Percentiles rank a stretch among this genome's conserved stretches.
Evolutionary conservation across 2,888 invertebrate genomes (phyloP).

Genomic region (Erebia palarica): DNA sequence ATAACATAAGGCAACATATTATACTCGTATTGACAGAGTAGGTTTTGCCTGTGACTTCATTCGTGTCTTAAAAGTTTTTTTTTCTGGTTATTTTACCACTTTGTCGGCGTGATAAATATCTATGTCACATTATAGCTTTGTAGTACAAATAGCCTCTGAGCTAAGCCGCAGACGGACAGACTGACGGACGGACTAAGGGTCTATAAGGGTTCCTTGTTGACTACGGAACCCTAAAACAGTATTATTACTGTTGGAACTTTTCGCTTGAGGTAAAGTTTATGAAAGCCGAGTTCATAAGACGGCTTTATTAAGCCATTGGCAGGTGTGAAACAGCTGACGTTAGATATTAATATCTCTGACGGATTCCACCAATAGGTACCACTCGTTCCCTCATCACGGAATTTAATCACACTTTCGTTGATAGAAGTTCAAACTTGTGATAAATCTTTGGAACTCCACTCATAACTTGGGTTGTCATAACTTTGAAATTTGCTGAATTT

Average conservation of each 20-base stretch:
- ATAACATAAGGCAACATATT: no score
- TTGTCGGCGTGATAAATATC: no score
- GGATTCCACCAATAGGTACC: slow-evolving; percentile 45
- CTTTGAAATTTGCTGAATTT: slow-evolving; percentile 14
- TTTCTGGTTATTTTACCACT: no score
- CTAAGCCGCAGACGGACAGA: no score
- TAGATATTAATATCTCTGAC: slow-evolving; percentile 71
- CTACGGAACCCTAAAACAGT: no score
- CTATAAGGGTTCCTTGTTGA: no score
- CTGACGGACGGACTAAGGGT: no score
- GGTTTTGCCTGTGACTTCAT: no score
- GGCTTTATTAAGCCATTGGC: slow-evolving; percentile 73
- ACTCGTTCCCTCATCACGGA: slow-evolving; percentile 47
- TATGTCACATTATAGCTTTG: no score
- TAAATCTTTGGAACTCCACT: slow-evolving; percentile 50
- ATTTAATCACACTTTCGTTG: slow-evolving; percentile 55
- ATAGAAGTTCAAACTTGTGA: slow-evolving; percentile 26
- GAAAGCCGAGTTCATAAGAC: slow-evolving; percentile 73
- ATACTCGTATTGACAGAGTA: no score
- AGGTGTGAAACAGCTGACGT: slow-evolving; percentile 73
- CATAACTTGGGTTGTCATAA: slow-evolving; percentile 26
- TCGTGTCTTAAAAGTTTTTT: no score
- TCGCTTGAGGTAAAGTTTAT: slow-evolving; percentile 51
- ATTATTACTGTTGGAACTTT: neutral
- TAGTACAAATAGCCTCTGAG: no score